Evolutionary conservation across 2,888 invertebrate genomes (phyloP).

Genomic region (Brassicogethes aeneus): DNA sequence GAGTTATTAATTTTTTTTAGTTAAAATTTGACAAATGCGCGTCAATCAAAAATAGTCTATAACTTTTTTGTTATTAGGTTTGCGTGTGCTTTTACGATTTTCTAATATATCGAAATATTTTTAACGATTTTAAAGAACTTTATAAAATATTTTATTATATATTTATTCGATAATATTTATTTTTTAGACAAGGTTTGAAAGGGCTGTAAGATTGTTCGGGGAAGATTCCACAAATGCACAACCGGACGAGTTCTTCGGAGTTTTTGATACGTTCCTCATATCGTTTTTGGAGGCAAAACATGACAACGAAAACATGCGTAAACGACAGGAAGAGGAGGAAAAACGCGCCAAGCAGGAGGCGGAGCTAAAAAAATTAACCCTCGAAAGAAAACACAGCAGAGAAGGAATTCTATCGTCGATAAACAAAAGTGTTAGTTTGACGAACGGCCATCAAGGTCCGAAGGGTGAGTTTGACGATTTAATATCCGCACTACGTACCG

Average conservation of each 20-base stretch:
- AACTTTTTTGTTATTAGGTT: no score
- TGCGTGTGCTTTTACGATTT: no score
- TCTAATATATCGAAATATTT: no score
- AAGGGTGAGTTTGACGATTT: slow-evolving; percentile 94
- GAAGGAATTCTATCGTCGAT: slow-evolving; percentile 71
- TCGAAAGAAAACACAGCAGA: slow-evolving; percentile 74
- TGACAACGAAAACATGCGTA: slow-evolving; percentile 79
- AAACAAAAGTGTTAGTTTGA: slow-evolving; percentile 59
- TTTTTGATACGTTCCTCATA: slow-evolving; percentile 79
- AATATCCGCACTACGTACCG: slow-evolving; percentile 88
- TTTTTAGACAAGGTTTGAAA: slow-evolving; percentile 60
- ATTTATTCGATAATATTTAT: background rate
- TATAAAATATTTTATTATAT: background rate
- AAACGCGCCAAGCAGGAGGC: slow-evolving; percentile 81
- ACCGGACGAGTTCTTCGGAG: slow-evolving; percentile 90
- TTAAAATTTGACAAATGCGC: no score
- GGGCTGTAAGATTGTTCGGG: slow-evolving; percentile 81
- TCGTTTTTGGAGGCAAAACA: slow-evolving; percentile 76
- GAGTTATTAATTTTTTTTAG: no score
- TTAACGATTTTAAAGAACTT: background rate
- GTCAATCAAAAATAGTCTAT: no score
- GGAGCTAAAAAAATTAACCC: slow-evolving; percentile 78
- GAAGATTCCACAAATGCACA: slow-evolving; percentile 78
- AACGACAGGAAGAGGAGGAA: slow-evolving; percentile 82
- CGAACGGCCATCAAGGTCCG: slow-evolving; percentile 51